phyloP scores from a whole-genome alignment of 2,797 vertebrate genomes.

The Ispidina lecontei region DNA sequence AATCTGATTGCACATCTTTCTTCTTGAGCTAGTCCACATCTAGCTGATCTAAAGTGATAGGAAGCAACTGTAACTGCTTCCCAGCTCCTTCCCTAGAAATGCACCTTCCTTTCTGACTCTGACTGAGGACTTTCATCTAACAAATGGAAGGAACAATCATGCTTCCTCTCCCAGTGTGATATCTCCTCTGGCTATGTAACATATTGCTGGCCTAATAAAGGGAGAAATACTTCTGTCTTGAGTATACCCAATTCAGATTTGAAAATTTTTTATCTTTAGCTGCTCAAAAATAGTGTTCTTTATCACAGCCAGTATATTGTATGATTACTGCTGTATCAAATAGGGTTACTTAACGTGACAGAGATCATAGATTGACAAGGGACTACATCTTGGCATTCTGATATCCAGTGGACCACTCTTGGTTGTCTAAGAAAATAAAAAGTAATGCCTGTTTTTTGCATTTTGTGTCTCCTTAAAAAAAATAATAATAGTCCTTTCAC shows the following conservation, averaged over 20 bases:
- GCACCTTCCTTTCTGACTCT: not conserved
- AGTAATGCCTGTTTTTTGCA: not conserved
- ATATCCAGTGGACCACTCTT: not conserved
- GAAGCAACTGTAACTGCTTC: not conserved
- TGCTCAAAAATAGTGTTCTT: not conserved
- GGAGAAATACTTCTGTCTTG: not conserved
- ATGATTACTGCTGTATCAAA: not conserved
- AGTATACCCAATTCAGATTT: not conserved
- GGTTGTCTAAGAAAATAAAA: not conserved
- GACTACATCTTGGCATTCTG: not conserved
- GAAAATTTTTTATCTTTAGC: not conserved
- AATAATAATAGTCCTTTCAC: not conserved
- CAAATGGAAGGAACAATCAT: accelerated
- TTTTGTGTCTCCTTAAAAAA: not conserved
- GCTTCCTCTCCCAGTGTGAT: not conserved
- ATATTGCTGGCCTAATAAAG: not conserved
- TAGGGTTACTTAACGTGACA: not conserved
- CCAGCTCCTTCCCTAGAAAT: not conserved
- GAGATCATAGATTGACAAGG: not conserved
- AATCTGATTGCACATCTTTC: not conserved
- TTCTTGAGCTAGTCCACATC: not conserved
- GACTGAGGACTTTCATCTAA: not conserved
- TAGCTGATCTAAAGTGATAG: not conserved
- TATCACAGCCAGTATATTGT: not conserved
- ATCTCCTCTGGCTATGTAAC: not conserved